Evolutionary conservation across 1,140 invertebrate genomes (phyloP), one percentile per base, ranked within the genome.

Genomic region (Neodiprion fabricii): DNA sequence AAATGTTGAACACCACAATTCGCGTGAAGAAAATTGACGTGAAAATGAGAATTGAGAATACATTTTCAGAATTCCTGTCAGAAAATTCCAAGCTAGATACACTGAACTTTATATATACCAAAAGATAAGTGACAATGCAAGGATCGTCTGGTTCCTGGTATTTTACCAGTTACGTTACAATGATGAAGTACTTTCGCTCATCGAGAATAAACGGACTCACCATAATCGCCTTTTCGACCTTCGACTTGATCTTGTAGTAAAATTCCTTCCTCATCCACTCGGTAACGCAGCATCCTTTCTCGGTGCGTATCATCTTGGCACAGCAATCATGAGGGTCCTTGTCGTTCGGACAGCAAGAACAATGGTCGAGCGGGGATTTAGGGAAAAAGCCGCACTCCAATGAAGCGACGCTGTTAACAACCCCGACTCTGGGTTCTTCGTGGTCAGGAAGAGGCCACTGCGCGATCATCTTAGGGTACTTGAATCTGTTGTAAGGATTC

Each of bases 401-500:
- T 48, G 79, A 78, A 21, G 61, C 14, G 61, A 66, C 61, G 61
- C 61, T 66, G 21, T 66, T 66, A 66, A 66, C 68, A 61, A 79
- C 71, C 12, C 77, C 78, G 70, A 66, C 61, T 75, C 78, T 71
- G 73, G 67, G n/a, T 9, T 23, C 17, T 72, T 47, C 67, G 48
- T 28, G 68, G 71, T 75, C 67, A 14, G 47, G 61, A 71, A 74
- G 67, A 73, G 67, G 11, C 65, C 77, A n/a, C 14, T 74, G 48
- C 50, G 47, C 50, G 1, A 75, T 40, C 14, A 72, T 67, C 72
- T 73, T 71, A 28, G 78, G 68, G 48, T 73, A 23, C 28, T 75
- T 68, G 69, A 76, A 76, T 72, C 79, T 77, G 79, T 84, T 79
- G 74, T 83, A 82, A 48, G 83, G 82, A 80, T 84, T 83, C 65